Percentiles rank a stretch among this genome's conserved stretches.
These are phyloP conservation scores for Caenorhabditis sp. DNA, from an alignment of 2,888 invertebrate species.

Conservation along the genomic window DNA sequence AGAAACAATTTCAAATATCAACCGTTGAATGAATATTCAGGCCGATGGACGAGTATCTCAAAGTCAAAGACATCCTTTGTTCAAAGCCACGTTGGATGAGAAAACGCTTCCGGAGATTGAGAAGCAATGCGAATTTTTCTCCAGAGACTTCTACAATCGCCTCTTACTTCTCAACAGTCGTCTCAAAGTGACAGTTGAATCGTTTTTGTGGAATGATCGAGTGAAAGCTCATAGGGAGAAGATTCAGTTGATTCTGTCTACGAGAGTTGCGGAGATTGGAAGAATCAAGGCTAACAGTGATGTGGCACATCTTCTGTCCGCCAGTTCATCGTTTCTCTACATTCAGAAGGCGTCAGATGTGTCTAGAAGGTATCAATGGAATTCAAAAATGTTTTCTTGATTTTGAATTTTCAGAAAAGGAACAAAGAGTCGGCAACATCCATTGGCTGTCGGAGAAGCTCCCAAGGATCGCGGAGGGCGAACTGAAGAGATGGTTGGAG, in stretches of 20 bases:
- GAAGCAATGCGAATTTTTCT: constrained; percentile 55
- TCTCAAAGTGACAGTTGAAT: constrained; percentile 96
- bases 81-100: constrained; percentile 57
- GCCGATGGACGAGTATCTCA: constrained; percentile 40
- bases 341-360: constrained; percentile 65
- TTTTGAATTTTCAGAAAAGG: constrained; percentile 4
- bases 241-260: constrained; percentile 65
- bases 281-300: constrained; percentile 45
- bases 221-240: constrained; percentile 68
- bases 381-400: not conserved
- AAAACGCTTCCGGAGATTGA: constrained; percentile 55
- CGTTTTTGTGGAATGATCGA: constrained; percentile 87
- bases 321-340: constrained; percentile 66
- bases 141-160: constrained; percentile 68
- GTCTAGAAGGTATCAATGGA: constrained; percentile 26
- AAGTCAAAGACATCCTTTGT: constrained; percentile 44
- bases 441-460: constrained; percentile 49
- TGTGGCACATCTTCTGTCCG: constrained; percentile 70
- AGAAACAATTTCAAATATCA: not conserved
- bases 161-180: constrained; percentile 90
- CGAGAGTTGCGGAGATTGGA: constrained; percentile 59
- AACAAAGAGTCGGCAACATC: constrained; percentile 66
- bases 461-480: constrained; percentile 72
- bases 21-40: no score
- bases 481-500: constrained; percentile 56